phyloP scores from a whole-genome alignment of 1,140 invertebrate genomes.

The Amyelois transitella region DNA sequence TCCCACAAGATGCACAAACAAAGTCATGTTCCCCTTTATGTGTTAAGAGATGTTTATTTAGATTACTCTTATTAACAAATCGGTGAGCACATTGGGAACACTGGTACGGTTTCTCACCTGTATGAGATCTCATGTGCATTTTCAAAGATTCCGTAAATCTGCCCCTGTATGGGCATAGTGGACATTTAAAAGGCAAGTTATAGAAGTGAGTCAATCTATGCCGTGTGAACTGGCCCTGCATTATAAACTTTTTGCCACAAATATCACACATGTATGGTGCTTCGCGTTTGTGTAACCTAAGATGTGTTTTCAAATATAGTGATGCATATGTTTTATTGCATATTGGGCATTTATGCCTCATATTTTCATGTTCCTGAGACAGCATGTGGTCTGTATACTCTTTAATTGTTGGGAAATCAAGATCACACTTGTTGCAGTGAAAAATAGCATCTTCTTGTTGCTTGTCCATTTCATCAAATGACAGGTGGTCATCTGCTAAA shows the following conservation, averaged over 20 bases:
- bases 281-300: constrained; percentile 36
- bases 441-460: constrained; percentile 11
- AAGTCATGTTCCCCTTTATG: constrained; percentile 51
- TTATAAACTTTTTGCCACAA: constrained; percentile 57
- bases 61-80: constrained; percentile 72
- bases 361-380: constrained; percentile 51
- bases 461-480: constrained; percentile 3
- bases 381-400: constrained; percentile 37
- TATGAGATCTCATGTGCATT: constrained; percentile 71
- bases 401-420: constrained; percentile 21
- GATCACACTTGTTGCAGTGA: constrained; percentile 24
- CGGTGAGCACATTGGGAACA: constrained; percentile 66
- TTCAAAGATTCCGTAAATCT: constrained; percentile 59
- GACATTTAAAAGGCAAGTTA: constrained; percentile 55
- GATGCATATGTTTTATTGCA: constrained; percentile 41
- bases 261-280: constrained; percentile 53
- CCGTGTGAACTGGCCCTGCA: constrained; percentile 42
- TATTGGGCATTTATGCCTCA: constrained; percentile 36
- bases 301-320: constrained; percentile 38
- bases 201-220: constrained; percentile 55
- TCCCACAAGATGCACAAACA: constrained; percentile 50
- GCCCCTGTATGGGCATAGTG: constrained; percentile 55
- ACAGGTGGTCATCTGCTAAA: constrained; percentile 11
- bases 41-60: constrained; percentile 64
- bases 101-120: constrained; percentile 70